A percentile compares a stretch with the other conserved stretches of the same genome.
These are phyloP conservation scores for Microtus pennsylvanicus DNA, from an alignment of 2,113 vertebrate species.

Conservation along the genomic window DNA sequence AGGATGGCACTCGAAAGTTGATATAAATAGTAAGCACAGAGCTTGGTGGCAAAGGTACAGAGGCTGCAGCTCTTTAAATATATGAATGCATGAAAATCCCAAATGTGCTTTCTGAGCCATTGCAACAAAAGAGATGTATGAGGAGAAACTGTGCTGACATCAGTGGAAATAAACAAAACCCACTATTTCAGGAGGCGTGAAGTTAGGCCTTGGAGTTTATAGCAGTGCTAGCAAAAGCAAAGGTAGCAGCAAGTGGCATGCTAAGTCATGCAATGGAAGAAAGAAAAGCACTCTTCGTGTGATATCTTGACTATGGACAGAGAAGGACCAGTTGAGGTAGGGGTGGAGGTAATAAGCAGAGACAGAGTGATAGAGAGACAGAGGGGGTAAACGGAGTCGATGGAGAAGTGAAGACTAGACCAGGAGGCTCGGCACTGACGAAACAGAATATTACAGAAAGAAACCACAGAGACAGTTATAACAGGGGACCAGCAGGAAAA, in stretches of 20 bases:
- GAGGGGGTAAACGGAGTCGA: background rate
- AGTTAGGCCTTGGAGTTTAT: background rate
- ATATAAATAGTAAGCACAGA: constrained; percentile 29
- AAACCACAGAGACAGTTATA: background rate
- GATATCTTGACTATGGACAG: background rate
- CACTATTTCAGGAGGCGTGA: constrained; percentile 9
- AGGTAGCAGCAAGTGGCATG: background rate
- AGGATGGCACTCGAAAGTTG: background rate
- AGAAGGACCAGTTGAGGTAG: background rate
- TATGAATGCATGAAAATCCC: background rate
- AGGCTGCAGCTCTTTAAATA: constrained; percentile 39
- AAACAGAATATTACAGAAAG: background rate
- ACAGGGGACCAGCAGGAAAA: background rate
- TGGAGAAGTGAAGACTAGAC: background rate
- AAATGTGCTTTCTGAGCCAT: background rate
- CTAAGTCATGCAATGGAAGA: background rate
- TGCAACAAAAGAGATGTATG: constrained; percentile 34
- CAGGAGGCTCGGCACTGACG: background rate
- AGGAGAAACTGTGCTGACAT: background rate
- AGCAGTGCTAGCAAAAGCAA: background rate
- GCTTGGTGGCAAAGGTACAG: background rate
- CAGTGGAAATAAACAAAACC: constrained; percentile 2
- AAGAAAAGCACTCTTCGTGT: accelerated
- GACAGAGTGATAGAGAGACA: background rate
- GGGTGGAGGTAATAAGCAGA: too few species aligned